phyloP scores from a whole-genome alignment of 2,113 vertebrate genomes.

The Ia io region DNA sequence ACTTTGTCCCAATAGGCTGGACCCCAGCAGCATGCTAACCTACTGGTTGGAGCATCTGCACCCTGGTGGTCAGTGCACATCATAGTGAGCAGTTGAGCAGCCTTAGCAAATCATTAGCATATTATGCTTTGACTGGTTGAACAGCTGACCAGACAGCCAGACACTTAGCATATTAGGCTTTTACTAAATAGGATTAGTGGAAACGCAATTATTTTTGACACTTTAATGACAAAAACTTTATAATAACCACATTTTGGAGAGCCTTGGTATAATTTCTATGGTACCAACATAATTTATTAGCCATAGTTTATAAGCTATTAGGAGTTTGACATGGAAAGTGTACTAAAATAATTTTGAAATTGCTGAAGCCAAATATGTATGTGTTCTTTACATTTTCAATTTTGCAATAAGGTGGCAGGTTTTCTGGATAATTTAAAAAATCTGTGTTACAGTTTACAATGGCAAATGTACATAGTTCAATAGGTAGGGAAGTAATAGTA shows the following conservation, averaged over 20 bases:
- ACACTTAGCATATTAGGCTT: no score
- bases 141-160: no score
- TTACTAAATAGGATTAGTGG: not conserved
- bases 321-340: not conserved
- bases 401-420: not conserved
- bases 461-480: not conserved
- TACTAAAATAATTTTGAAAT: conserved; percentile 18
- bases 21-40: no score
- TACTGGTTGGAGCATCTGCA: no score
- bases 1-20: no score
- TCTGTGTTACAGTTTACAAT: not conserved
- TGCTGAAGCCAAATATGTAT: not conserved
- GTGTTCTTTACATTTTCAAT: not conserved
- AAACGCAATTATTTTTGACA: not conserved
- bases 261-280: not conserved
- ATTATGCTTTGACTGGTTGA: no score
- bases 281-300: not conserved
- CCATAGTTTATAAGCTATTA: not conserved
- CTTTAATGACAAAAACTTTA: not conserved
- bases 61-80: no score
- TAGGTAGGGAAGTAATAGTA: not conserved
- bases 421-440: not conserved
- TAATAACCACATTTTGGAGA: not conserved
- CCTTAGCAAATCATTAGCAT: no score
- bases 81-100: no score